Percentiles rank a stretch among this genome's conserved stretches.
Evolutionary conservation across 1,140 invertebrate species (phyloP).

Genomic region (Drosophila quadrilineata): DNA sequence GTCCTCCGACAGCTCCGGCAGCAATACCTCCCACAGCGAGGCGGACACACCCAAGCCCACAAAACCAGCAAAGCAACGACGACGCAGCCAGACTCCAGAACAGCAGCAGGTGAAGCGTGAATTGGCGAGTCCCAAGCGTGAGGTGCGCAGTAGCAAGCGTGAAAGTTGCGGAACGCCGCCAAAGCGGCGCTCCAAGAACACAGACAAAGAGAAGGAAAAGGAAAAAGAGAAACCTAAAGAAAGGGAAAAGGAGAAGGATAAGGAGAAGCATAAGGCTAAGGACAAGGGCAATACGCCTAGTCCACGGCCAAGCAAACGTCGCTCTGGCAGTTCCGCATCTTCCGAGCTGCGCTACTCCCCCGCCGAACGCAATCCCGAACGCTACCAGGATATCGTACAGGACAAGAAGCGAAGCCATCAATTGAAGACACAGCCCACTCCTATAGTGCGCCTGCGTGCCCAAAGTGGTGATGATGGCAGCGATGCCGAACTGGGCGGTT

Average conservation of each 20-base stretch:
- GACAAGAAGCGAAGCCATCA: constrained; percentile 62
- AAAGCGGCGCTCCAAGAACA: constrained; percentile 5
- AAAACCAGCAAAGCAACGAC: constrained; percentile 40
- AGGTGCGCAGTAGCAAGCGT: constrained; percentile 7
- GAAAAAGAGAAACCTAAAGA: too few species aligned
- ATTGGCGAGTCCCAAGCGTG: not conserved
- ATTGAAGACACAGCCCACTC: constrained; percentile 72
- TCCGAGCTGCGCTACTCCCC: constrained; percentile 85
- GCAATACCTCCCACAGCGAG: constrained; percentile 41
- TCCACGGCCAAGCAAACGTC: constrained; percentile 33
- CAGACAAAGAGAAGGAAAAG: constrained; percentile 28
- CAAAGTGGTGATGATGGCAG: constrained; percentile 85
- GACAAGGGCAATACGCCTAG: constrained; percentile 39
- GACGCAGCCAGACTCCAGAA: constrained; percentile 47
- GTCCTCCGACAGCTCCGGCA: constrained; percentile 42
- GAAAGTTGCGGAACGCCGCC: constrained; percentile 40
- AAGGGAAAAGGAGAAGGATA: too few species aligned
- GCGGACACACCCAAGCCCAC: constrained; percentile 42
- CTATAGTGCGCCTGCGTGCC: constrained; percentile 85
- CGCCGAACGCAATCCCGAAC: constrained; percentile 84
- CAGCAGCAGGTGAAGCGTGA: constrained; percentile 39
- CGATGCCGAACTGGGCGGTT: constrained; percentile 71
- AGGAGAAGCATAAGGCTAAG: constrained; percentile 34
- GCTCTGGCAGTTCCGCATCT: constrained; percentile 53
- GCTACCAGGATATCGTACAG: constrained; percentile 84